A percentile compares a stretch with the other conserved stretches of the same genome.
Evolutionary conservation across 2,888 invertebrate species (phyloP).

Genomic region (Drosophila villosipedis): DNA sequence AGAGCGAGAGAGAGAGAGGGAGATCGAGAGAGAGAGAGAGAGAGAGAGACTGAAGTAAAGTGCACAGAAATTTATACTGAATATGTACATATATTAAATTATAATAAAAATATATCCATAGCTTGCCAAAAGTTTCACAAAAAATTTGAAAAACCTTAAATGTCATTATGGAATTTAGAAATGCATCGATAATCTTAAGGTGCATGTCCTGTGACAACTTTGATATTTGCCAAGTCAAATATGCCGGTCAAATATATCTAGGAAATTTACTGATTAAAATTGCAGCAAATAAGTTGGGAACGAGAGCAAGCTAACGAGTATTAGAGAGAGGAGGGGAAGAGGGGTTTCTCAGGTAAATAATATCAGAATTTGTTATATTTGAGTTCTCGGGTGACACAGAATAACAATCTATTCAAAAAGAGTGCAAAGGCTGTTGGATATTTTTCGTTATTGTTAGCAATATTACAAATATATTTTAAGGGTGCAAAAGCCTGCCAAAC

Average conservation of each 20-base stretch:
- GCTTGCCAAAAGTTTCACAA: neutral
- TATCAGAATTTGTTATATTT: conserved; percentile 25
- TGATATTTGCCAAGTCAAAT: neutral
- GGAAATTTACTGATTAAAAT: neutral
- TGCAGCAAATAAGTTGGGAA: neutral
- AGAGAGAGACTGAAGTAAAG: neutral
- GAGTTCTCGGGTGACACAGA: conserved; percentile 6
- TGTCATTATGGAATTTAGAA: neutral
- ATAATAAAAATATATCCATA: neutral
- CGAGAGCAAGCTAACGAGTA: too few relatives aligned
- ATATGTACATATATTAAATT: neutral
- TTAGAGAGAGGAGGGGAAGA: too few relatives aligned
- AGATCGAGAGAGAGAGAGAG: neutral
- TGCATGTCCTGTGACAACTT: conserved; percentile 7
- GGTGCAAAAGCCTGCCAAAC: conserved; percentile 17
- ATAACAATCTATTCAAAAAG: conserved; percentile 12
- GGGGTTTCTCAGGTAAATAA: neutral
- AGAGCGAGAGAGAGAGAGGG: neutral
- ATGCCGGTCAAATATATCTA: conserved; percentile 3
- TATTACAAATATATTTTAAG: conserved; percentile 35
- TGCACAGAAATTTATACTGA: conserved; percentile 6
- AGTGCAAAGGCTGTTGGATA: conserved; percentile 17
- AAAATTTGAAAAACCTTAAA: neutral
- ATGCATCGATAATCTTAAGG: neutral
- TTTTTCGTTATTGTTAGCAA: conserved; percentile 38